A percentile compares a stretch with the other conserved stretches of the same genome.
These are phyloP conservation scores for Rotaria socialis DNA, from an alignment of 2,888 invertebrate genomes.

Conservation along the genomic window DNA sequence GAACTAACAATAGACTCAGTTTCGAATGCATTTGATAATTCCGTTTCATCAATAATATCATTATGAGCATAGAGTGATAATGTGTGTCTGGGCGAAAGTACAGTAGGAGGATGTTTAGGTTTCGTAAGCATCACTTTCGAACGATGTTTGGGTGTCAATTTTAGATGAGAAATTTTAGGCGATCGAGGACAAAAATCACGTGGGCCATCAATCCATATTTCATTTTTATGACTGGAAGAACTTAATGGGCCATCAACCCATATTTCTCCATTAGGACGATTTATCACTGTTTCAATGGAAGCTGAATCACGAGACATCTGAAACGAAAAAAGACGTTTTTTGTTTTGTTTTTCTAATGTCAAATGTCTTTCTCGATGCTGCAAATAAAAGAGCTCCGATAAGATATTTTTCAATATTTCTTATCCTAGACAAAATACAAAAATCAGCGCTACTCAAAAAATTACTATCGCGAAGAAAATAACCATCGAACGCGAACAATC, in stretches of 20 bases:
- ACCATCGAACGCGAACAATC: too few relatives aligned
- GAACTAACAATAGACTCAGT: neutral
- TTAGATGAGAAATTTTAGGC: neutral
- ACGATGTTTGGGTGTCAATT: neutral
- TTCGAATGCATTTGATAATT: neutral
- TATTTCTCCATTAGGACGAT: neutral
- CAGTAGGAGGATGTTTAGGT: neutral
- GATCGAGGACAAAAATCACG: neutral
- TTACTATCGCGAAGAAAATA: too few relatives aligned
- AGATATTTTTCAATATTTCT: too few relatives aligned
- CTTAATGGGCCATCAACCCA: constrained; percentile 35
- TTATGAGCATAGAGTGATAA: neutral
- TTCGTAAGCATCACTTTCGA: neutral
- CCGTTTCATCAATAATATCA: neutral
- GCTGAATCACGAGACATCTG: neutral
- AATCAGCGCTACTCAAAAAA: too few relatives aligned
- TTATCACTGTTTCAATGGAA: neutral
- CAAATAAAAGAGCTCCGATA: too few relatives aligned
- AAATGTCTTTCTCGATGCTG: too few relatives aligned
- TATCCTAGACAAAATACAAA: too few relatives aligned
- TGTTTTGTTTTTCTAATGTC: too few relatives aligned
- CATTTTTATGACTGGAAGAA: neutral
- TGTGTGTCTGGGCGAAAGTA: neutral
- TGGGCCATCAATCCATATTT: constrained; percentile 46
- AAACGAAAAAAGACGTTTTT: neutral